Conservation (phyloP, 2,888 invertebrate species). For the Acanthosoma haemorrhoidale region DNA sequence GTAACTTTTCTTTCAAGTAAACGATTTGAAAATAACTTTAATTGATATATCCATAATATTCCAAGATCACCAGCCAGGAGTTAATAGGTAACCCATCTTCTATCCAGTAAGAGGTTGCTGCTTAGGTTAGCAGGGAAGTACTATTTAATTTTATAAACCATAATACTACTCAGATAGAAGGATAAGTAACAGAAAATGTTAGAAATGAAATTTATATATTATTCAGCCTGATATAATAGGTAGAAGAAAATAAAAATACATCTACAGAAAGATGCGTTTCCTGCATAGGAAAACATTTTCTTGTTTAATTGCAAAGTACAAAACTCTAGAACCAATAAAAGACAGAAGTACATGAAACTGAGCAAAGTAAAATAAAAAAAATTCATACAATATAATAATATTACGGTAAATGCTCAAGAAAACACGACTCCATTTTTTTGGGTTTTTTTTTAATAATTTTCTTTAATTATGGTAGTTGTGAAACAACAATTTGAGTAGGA, state of each 20-base stretch:
- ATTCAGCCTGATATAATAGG: constrained; percentile 29
- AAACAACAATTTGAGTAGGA: constrained; percentile 28
- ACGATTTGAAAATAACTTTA: no score
- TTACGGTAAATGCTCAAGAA: constrained; percentile 39
- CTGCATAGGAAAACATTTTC: constrained; percentile 14
- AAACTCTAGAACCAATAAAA: constrained; percentile 33
- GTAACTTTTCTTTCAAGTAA: no score
- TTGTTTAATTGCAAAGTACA: constrained; percentile 33
- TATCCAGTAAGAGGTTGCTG: no score
- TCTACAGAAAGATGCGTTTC: constrained; percentile 35
- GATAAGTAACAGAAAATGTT: neutral
- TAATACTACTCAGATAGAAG: neutral
- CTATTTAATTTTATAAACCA: no score
- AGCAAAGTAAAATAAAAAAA: constrained; percentile 36
- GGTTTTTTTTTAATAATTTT: constrained; percentile 11
- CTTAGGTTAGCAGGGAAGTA: no score
- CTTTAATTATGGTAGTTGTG: constrained; percentile 17
- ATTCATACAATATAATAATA: constrained; percentile 33
- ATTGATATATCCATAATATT: no score
- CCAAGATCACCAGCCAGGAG: no score
- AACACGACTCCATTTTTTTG: constrained; percentile 36
- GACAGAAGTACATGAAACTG: constrained; percentile 37
- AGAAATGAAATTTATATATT: constrained; percentile 29
- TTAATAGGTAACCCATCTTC: no score
- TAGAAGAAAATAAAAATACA: constrained; percentile 36